These are phyloP conservation scores for Meta bourneti DNA, from an alignment of 2,888 invertebrate species.

Conservation along the genomic window DNA sequence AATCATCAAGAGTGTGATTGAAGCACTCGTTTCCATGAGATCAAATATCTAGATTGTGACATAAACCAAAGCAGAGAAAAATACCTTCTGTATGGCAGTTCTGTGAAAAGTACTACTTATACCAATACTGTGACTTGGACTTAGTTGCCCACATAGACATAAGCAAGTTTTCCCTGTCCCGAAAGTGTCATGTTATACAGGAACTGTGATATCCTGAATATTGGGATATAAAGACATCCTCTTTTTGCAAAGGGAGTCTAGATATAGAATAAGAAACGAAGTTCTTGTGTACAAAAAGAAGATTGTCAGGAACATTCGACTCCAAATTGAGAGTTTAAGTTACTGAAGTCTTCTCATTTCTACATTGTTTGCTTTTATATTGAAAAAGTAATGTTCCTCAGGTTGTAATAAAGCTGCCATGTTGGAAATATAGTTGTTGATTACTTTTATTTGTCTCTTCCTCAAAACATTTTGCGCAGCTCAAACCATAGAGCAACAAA, in stretches of 20 bases:
- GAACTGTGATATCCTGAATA: constrained; percentile 75
- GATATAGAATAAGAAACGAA: constrained; percentile 69
- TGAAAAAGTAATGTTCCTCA: constrained; percentile 77
- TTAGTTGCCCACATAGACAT: constrained; percentile 65
- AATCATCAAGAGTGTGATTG: constrained; percentile 27
- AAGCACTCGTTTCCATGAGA: constrained; percentile 44
- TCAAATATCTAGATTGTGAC: constrained; percentile 65
- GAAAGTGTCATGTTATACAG: constrained; percentile 77
- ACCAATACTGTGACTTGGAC: constrained; percentile 70
- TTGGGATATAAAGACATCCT: constrained; percentile 70
- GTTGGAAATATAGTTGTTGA: constrained; percentile 66
- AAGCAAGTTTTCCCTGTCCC: constrained; percentile 75
- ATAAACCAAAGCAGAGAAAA: constrained; percentile 53
- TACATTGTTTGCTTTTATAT: constrained; percentile 77
- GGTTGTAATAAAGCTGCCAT: constrained; percentile 77
- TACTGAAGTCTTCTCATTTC: constrained; percentile 77
- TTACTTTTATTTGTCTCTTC: constrained; percentile 10
- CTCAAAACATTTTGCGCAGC: background rate
- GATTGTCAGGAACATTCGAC: constrained; percentile 74
- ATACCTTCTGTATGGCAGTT: constrained; percentile 40
- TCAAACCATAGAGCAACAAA: too few relatives aligned
- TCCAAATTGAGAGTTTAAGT: constrained; percentile 73
- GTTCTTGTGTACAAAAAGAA: constrained; percentile 76
- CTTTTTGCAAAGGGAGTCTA: constrained; percentile 71
- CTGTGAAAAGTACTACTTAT: constrained; percentile 59